phyloP scores from a whole-genome alignment of 1,140 invertebrate species.

The Ruditapes philippinarum region DNA sequence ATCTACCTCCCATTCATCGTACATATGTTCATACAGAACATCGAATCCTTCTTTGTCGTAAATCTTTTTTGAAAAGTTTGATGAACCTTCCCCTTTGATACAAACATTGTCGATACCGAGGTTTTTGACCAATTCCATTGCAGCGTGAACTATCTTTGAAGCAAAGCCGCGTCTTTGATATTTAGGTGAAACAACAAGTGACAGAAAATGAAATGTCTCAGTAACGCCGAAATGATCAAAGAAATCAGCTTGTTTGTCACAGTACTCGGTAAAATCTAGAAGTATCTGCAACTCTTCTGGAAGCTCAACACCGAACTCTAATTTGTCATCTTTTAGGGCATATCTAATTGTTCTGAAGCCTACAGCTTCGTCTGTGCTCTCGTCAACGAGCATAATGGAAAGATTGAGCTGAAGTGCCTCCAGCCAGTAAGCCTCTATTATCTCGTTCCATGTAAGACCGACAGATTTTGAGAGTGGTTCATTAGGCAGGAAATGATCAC shows the following conservation, averaged over 20 bases:
- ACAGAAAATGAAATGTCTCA: no score
- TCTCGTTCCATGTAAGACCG: background rate
- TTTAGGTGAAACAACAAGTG: no score
- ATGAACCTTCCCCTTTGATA: background rate
- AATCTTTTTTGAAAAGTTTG: background rate
- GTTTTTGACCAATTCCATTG: background rate
- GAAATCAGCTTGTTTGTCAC: no score
- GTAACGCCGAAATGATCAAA: no score
- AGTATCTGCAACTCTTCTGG: no score
- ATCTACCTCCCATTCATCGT: background rate
- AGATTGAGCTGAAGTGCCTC: background rate
- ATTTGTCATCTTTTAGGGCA: no score
- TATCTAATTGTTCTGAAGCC: no score
- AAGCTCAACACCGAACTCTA: no score
- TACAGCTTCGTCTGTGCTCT: no score
- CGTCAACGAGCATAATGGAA: background rate
- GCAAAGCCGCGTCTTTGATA: no score
- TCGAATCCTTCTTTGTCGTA: constrained; percentile 37
- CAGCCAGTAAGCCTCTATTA: background rate
- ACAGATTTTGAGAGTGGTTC: background rate
- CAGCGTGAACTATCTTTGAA: no score
- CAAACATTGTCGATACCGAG: background rate
- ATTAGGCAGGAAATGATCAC: background rate
- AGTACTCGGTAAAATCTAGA: no score
- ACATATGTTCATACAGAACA: background rate